Evolutionary conservation across 1,140 invertebrate species (phyloP).

Genomic region (Harpegnathos saltator): DNA sequence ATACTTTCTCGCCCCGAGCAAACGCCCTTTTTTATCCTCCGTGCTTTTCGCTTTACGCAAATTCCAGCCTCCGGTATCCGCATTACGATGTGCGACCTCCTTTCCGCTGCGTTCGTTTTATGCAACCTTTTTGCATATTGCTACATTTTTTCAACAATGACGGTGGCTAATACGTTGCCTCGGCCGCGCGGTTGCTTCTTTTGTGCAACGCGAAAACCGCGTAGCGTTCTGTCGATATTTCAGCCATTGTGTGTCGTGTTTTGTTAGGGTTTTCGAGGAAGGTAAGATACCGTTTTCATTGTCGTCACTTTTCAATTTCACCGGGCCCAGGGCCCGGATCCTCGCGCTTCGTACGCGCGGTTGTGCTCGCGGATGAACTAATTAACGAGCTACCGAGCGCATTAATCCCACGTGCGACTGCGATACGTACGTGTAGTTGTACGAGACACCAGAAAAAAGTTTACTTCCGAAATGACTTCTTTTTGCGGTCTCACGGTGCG

Average conservation of each 20-base stretch:
- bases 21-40: background rate
- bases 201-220: background rate
- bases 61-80: background rate
- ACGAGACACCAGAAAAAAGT: background rate
- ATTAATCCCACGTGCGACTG: conserved; percentile 56
- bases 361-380: conserved; percentile 8
- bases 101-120: background rate
- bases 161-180: background rate
- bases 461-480: no score
- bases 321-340: background rate
- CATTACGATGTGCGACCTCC: background rate
- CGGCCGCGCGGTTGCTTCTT: background rate
- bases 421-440: background rate
- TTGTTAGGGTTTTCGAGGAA: background rate
- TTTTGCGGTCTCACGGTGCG: background rate
- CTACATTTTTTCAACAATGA: conserved; percentile 7
- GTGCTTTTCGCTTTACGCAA: background rate
- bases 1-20: background rate
- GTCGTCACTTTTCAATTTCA: background rate
- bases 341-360: background rate
- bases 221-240: background rate
- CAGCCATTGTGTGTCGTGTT: background rate
- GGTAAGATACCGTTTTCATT: no score
- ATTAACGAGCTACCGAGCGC: conserved; percentile 48
- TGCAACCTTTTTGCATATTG: background rate